Base-by-base conservation (phyloP, 2,888 invertebrate species). In the Ichneumoninae sp. region DNA sequence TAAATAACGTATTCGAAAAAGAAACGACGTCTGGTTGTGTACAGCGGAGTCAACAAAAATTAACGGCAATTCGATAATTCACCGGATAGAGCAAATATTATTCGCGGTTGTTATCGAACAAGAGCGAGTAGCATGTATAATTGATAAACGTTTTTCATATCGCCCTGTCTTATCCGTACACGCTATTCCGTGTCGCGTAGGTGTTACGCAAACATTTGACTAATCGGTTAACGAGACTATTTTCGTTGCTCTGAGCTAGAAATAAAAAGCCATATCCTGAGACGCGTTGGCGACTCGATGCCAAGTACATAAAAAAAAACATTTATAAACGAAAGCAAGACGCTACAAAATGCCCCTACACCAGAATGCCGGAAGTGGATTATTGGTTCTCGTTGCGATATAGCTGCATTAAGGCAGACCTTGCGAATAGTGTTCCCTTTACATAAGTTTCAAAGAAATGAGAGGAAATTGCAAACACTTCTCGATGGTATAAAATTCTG, bases 61-160 rank as follows among this genome's bases (percentile, higher is more conserved):
- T 22, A 71, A 54, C 36, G 26, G 36, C 16, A 71, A 13, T 36
- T 19, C 52, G 52, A 71, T 71, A 52, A 71, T 36, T 71, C 36
- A 36, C 52, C 54, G 10, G 70, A n/a, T 36, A 10, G 70, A 54
- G 57, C 10, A 26, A 57, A 40, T 54, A 73, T 60, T 73, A 44
- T 73, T 73, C 73, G 40, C 73, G 3, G 30, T 40, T 40, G 26
- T 73, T 73, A 60, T n/a, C 57, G 40, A 44, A 73, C 44, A 33
- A 26, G 22, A 40, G 73, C 57, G 7, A 57, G 40, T 57, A 57
- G 57, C n/a, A 44, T 26, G 36, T 60, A 26, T 57, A 73, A 73
- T 60, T 60, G 73, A 60, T 44, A 30, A 73, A 57, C 40, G 40
- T 8, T 30, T 71, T 71, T 57, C 57, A 57, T 71, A 71, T 57